Evolutionary conservation across 2,888 invertebrate species (phyloP).

Genomic region (Thecocarcelia acutangulata): DNA sequence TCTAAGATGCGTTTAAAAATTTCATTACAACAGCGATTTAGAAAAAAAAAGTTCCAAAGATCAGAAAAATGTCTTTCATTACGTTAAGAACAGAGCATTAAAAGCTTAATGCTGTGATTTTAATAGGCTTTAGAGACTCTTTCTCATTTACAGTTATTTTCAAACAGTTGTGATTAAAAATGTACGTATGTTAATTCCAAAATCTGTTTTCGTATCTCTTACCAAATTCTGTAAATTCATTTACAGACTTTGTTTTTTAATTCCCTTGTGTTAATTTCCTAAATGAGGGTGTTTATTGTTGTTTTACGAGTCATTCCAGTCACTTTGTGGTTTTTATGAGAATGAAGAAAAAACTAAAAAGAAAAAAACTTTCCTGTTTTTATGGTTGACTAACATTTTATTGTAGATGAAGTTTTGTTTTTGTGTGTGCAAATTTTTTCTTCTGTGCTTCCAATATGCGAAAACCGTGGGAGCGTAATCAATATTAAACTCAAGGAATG

Average conservation of each 20-base stretch:
- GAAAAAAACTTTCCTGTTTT: conserved; percentile 60
- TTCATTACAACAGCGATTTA: no score
- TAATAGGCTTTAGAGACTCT: no score
- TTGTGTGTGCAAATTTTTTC: not conserved
- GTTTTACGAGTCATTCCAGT: conserved; percentile 30
- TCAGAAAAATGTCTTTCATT: no score
- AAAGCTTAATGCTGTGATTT: no score
- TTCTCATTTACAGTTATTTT: no score
- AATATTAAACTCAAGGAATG: conserved; percentile 62
- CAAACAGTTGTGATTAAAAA: no score
- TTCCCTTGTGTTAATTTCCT: conserved; percentile 32
- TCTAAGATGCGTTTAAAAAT: no score
- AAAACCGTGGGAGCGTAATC: conserved; percentile 69
- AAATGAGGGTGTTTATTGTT: conserved; percentile 59
- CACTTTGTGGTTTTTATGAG: conserved; percentile 36
- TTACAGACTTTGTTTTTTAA: conserved; percentile 11
- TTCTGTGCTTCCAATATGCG: conserved; percentile 34
- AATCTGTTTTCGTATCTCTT: not conserved
- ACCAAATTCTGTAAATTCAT: not conserved
- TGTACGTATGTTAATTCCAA: not conserved
- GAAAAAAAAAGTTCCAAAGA: no score
- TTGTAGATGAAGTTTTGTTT: conserved; percentile 13
- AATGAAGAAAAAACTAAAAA: not conserved
- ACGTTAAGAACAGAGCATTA: no score
- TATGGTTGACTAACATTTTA: conserved; percentile 59